A percentile compares a stretch with the other conserved stretches of the same genome.
These are phyloP conservation scores for Phaethornis superciliosus DNA, from an alignment of 2,113 vertebrate species.

Conservation along the genomic window DNA sequence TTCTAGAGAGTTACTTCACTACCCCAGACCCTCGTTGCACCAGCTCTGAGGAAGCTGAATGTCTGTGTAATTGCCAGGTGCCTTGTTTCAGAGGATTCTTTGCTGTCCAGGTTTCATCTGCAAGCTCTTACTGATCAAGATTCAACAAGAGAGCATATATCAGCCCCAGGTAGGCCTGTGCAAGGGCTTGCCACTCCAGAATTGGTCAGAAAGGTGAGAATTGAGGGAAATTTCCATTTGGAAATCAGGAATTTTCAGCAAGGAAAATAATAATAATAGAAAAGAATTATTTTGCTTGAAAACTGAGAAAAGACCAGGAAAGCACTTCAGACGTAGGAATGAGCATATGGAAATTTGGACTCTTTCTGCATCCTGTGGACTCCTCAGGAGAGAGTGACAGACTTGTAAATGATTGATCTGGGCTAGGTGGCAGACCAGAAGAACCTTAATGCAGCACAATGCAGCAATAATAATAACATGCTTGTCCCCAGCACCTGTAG, in stretches of 20 bases:
- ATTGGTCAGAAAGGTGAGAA: background rate
- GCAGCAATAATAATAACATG: background rate
- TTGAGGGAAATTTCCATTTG: background rate
- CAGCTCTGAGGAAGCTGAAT: background rate
- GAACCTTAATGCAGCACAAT: background rate
- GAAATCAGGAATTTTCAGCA: background rate
- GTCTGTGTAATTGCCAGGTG: background rate
- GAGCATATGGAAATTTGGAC: background rate
- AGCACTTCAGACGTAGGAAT: background rate
- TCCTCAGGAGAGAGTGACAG: background rate
- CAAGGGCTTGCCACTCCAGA: background rate
- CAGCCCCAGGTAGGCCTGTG: background rate
- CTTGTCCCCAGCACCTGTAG: background rate
- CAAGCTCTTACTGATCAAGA: background rate
- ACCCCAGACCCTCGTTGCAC: fast-evolving
- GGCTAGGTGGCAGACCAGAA: background rate
- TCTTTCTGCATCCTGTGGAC: background rate
- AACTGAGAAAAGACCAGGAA: background rate
- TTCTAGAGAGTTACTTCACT: background rate
- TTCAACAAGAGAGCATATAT: background rate
- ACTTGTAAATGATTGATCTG: background rate
- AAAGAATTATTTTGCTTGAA: background rate
- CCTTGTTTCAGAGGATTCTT: background rate
- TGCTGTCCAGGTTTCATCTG: background rate
- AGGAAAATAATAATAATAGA: background rate